These are phyloP conservation scores for Scaptomyza hsui DNA, from an alignment of 1,140 invertebrate genomes.

Conservation along the genomic window DNA sequence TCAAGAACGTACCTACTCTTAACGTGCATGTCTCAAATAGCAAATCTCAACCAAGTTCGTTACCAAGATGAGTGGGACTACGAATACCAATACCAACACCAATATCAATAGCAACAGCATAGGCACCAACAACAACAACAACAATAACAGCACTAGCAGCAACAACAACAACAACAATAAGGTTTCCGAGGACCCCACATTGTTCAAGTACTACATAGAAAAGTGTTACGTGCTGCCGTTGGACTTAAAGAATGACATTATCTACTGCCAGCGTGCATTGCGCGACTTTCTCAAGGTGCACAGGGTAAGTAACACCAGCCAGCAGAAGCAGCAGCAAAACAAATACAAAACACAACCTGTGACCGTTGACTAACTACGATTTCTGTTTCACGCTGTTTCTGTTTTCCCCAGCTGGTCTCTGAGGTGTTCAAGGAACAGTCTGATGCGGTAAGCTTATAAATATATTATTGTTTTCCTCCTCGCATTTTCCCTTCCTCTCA, in stretches of 20 bases:
- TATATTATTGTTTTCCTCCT: neutral
- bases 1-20: neutral
- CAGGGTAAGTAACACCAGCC: constrained; percentile 57
- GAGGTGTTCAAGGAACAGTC: constrained; percentile 74
- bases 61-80: constrained; percentile 38
- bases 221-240: constrained; percentile 70
- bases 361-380: constrained; percentile 19
- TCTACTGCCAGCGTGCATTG: constrained; percentile 79
- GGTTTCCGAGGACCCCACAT: constrained; percentile 18
- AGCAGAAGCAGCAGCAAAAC: constrained; percentile 6
- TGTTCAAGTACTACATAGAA: constrained; percentile 69
- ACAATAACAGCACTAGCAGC: constrained; percentile 1
- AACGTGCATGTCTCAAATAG: constrained; percentile 11
- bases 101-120: neutral
- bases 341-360: constrained; percentile 16
- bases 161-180: constrained; percentile 24
- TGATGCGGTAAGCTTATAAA: constrained; percentile 68
- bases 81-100: constrained; percentile 16
- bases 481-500: neutral
- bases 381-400: constrained; percentile 16
- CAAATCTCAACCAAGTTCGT: constrained; percentile 34
- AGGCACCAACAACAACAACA: constrained; percentile 6
- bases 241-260: constrained; percentile 78
- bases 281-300: constrained; percentile 79
- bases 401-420: constrained; percentile 67